Evolutionary conservation across 2,797 vertebrate genomes (phyloP).

Genomic region (Podarcis lilfordi): DNA sequence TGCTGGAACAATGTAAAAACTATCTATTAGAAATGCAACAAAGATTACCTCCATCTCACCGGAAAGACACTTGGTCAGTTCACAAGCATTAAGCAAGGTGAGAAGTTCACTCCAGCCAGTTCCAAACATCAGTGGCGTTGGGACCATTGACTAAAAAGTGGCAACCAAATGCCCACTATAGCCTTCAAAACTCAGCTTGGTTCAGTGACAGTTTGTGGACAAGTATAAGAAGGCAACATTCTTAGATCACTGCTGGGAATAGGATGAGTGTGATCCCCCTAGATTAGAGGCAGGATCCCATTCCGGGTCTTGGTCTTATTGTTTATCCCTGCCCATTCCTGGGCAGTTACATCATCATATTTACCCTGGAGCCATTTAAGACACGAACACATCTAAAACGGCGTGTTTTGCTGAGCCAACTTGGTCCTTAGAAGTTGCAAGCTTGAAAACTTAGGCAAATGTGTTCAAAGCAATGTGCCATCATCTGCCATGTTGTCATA

Average conservation of each 20-base stretch:
- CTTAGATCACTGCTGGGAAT: not conserved
- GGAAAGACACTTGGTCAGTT: not conserved
- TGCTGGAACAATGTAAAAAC: constrained; percentile 3
- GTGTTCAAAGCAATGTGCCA: not conserved
- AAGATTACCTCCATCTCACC: not conserved
- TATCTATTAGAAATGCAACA: not conserved
- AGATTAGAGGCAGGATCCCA: not conserved
- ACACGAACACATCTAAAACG: not conserved
- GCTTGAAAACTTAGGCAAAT: not conserved
- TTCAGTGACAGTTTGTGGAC: not conserved
- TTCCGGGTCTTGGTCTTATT: not conserved
- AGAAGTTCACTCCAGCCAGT: not conserved
- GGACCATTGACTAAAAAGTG: not conserved
- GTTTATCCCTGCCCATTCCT: not conserved
- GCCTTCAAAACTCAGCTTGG: not conserved
- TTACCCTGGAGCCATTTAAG: too few species aligned
- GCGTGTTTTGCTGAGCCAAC: not conserved
- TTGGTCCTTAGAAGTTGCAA: not conserved
- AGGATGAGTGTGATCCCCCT: too few species aligned
- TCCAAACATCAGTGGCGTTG: not conserved
- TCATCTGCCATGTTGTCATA: not conserved
- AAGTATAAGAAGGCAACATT: not conserved
- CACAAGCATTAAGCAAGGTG: not conserved
- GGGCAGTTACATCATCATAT: not conserved
- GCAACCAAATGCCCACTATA: not conserved